Evolutionary conservation across 2,888 invertebrate genomes (phyloP), one percentile per base, ranked within the genome.

Genomic region (Cheilosia scutellata): DNA sequence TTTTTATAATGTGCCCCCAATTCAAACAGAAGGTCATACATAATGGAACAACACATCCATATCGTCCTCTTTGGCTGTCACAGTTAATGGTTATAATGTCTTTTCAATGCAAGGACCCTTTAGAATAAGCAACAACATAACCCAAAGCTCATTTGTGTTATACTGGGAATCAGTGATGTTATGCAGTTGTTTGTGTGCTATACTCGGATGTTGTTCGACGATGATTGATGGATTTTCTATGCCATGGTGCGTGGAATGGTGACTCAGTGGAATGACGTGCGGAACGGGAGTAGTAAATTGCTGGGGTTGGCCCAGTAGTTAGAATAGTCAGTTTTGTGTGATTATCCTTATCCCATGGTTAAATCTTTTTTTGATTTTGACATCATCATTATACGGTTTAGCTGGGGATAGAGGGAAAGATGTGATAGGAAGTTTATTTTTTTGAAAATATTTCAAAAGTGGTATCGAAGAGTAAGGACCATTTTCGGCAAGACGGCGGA

Each of bases 191-290:
- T 9, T 42, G 53, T 37, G 13, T 49, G 65, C 37, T 42, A 42
- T 42, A 42, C 49, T 37, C 27, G 51, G 31, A 42, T 70, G 70
- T 76, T 62, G 57, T 65, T 27, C 53, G 31, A 57, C 40, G 74
- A 79, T 84, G 83, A 84, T 84, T 84, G 83, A 84, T 84, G 83
- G 83, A 70, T 84, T 79, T 75, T 79, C 74, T 63, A 83, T 74
- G 78, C 49, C 49, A 25, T 25, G 44, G 42, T 47, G 68, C 20
- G 20, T 5, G 31, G 5, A 40, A 37, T 60, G 40, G 68, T 82
- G 79, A 80, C 58, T 66, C 66, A 68, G 60, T 80, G 68, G 20
- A 66, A 71, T 62, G 66, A 77, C 16, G 29, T 44, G 65, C 47
- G 72, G 63, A 74, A 74, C 57, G 57, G 74, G 74, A 79, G 58